Evolutionary conservation across 2,888 invertebrate genomes (phyloP).

Genomic region (Cephus nigrinus): DNA sequence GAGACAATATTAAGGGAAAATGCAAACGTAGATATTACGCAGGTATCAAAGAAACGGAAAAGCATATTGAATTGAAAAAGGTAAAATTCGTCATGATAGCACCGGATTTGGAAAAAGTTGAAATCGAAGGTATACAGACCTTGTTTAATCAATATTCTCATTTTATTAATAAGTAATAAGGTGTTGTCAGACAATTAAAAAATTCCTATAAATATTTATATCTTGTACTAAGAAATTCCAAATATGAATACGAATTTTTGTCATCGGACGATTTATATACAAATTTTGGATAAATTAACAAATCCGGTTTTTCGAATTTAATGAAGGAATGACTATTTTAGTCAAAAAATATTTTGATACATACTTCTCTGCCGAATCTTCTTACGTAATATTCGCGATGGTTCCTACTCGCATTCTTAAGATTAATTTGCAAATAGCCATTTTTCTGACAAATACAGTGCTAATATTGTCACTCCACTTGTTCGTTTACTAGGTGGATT

Average conservation of each 20-base stretch:
- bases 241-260: background rate
- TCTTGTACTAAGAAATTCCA: no score
- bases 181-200: background rate
- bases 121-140: conserved; percentile 39
- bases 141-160: background rate
- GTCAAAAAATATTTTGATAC: background rate
- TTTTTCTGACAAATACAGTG: background rate
- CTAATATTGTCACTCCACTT: background rate
- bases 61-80: conserved; percentile 43
- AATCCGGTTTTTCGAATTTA: background rate
- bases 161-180: background rate
- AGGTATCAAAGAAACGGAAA: conserved; percentile 49
- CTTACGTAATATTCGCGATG: background rate
- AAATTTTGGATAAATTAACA: background rate
- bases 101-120: conserved; percentile 49
- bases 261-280: background rate
- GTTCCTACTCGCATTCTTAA: background rate
- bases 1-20: conserved; percentile 44
- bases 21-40: conserved; percentile 46
- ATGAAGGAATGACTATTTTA: background rate
- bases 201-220: no score
- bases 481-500: conserved; percentile 39
- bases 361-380: background rate
- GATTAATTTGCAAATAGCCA: background rate
- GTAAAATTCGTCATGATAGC: conserved; percentile 50